Evolutionary conservation across 2,888 invertebrate genomes (phyloP).

Genomic region (Oithona nana): DNA sequence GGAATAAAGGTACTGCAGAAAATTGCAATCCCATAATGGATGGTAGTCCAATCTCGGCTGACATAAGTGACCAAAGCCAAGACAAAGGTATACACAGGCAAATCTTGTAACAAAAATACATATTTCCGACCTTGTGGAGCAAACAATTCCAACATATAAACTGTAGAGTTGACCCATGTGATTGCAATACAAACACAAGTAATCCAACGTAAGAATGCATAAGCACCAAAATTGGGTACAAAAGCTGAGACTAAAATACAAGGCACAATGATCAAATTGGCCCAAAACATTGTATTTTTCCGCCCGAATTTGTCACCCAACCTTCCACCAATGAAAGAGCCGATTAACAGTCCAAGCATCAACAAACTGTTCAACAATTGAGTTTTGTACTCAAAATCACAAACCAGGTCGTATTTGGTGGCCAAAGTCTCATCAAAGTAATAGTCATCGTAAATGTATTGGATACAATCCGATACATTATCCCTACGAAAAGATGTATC

Average conservation of each 20-base stretch:
- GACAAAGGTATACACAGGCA: neutral
- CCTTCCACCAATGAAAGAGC: neutral
- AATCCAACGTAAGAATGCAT: neutral
- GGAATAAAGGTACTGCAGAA: neutral
- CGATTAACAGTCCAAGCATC: conserved; percentile 13
- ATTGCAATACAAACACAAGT: conserved; percentile 5
- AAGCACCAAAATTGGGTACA: neutral
- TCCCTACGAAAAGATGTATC: neutral
- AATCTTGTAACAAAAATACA: neutral
- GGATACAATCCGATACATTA: neutral
- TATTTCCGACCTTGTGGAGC: neutral
- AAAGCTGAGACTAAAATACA: neutral
- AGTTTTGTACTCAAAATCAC: conserved; percentile 6
- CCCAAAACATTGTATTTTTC: neutral
- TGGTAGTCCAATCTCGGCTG: neutral
- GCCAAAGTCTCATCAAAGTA: neutral
- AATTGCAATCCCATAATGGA: neutral
- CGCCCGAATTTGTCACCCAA: conserved; percentile 7
- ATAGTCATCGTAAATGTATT: neutral
- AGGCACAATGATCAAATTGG: neutral
- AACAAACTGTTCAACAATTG: neutral
- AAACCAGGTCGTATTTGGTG: conserved; percentile 1
- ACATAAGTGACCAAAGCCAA: neutral
- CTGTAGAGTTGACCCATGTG: neutral
- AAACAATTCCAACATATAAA: conserved; percentile 1